Base-by-base conservation (phyloP, 23 tunicate species). In the Trididemnum clinides region DNA sequence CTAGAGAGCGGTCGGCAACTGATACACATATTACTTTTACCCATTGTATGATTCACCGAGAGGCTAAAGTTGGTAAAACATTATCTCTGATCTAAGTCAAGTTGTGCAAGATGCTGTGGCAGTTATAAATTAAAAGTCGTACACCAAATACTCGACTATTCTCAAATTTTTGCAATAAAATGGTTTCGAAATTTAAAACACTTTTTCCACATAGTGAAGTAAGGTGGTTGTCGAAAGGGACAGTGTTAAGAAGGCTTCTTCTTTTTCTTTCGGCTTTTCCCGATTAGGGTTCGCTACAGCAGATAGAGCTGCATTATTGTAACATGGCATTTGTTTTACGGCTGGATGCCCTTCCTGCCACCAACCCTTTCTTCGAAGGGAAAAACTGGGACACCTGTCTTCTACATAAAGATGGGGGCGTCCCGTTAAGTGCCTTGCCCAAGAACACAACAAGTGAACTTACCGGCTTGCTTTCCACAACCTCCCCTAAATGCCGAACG, bases 181-280 rank as follows among this genome's bases (percentile, higher is more conserved):
- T 44, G 54, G 54, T 7, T 7, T 44, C 87, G 18, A 51, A 82
- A 10, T 69, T 3, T 32, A 82, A 82, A 1, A 82, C 33, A 34
- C 80, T 82, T 69, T 82, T 82, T 35, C 78, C 66, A 1, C 87
- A 82, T 69, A 26, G 63, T 82, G 80, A 82, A 82, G 79, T 82
- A n/a, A n/a, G 87, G 87, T 82, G 87, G 87, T 33, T 82, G 2
- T 82, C 87, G 39, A 82, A 82, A 82, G 87, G 63, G 30, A 82
- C 65, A 69, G 78, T 69, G 35, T 39, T 33, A 82, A 82, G 87
- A 28, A n/a, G n/a, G n/a, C n/a, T n/a, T n/a, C n/a, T n/a, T n/a
- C n/a, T n/a, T n/a, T n/a, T n/a, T n/a, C n/a, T n/a, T n/a, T n/a
- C n/a, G n/a, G n/a, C n/a, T n/a, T n/a, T n/a, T n/a, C n/a, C n/a